Evolutionary conservation across 2,888 invertebrate species (phyloP), one percentile per base, ranked within the genome.

Genomic region (Machimus rusticus): DNA sequence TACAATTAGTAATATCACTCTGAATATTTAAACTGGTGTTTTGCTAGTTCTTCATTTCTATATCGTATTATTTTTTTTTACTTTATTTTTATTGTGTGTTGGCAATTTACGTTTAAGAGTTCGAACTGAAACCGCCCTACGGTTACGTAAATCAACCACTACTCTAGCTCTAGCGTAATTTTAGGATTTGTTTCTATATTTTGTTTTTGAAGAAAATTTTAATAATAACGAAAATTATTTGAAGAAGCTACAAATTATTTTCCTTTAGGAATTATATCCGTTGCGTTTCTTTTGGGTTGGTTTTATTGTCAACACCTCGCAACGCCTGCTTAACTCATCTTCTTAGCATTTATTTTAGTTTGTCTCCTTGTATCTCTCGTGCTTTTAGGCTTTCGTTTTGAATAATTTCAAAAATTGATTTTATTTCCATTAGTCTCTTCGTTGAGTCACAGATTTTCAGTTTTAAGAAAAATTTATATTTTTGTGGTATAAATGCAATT

Each of bases 1-100:
- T 82, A 51, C 51, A n/a, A 6, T n/a, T n/a, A 31, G 31, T 82
- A 82, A 82, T 82, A 82, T 82, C 82, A 82, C 82, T 66, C 31
- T 82, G 57, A 82, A 82, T 55, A 66, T 31, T 46, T 55, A 82
- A 82, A 82, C n/a, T 82, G 82, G 82, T 82, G 82, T 82, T 82
- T 55, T 37, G 28, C 82, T 82, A 82, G 82, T 55, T 82, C 55
- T 66, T 66, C 37, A 19, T 14, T 82, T 57, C 82, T 82, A 55
- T 39, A 23, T 82, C 37, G 82, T 66, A 46, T 39, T 78, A 2
- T 39, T 34, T 78, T 9, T 82, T 55, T n/a, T 19, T 19, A n/a
- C 55, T 55, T 28, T 31, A 57, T 82, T 66, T 76, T 76, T 76
- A 76, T 37, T 76, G 76, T 76, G n/a, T 23, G 76, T 76, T 76